A percentile compares a stretch with the other conserved stretches of the same genome.
phyloP scores from a whole-genome alignment of 37 sponge, comb jelly and placozoan genomes.

The Axinella damicornis region DNA sequence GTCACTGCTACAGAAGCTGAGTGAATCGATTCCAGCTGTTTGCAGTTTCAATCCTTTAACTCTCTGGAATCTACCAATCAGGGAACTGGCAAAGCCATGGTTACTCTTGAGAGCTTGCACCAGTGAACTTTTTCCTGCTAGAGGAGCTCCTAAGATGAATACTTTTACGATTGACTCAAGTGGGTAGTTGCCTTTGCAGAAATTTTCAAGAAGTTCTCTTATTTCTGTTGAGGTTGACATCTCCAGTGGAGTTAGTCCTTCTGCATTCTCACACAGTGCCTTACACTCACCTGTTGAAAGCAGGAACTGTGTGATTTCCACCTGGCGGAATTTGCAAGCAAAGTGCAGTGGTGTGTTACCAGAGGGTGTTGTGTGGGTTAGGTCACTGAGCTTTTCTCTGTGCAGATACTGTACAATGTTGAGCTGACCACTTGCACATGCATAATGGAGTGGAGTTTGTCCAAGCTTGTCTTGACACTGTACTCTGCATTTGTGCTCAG shows the following conservation, averaged over 20 bases:
- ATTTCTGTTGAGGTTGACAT: too few species aligned
- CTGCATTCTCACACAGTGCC: too few species aligned
- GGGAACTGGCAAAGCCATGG: neutral
- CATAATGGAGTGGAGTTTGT: slow-evolving; percentile 35
- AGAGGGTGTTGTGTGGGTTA: too few species aligned
- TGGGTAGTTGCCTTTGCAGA: neutral
- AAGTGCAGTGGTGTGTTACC: slow-evolving; percentile 6
- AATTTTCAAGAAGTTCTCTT: too few species aligned
- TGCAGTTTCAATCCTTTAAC: neutral
- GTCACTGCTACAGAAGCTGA: slow-evolving; percentile 4
- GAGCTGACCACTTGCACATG: slow-evolving; percentile 18
- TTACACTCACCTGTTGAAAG: neutral
- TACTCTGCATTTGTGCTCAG: neutral
- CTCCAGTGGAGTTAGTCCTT: neutral
- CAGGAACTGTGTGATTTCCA: neutral
- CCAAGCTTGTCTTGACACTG: neutral
- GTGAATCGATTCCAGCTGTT: slow-evolving; percentile 43
- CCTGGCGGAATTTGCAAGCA: neutral
- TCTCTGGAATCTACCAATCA: neutral
- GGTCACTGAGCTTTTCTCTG: too few species aligned
- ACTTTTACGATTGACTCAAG: slow-evolving; percentile 1
- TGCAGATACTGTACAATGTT: neutral
- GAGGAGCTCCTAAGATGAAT: slow-evolving; percentile 27
- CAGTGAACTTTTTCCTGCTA: slow-evolving; percentile 48
- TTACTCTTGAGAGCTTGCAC: slow-evolving; percentile 19